Conservation (phyloP, 2,888 invertebrate genomes). For the Tipula confusa region DNA sequence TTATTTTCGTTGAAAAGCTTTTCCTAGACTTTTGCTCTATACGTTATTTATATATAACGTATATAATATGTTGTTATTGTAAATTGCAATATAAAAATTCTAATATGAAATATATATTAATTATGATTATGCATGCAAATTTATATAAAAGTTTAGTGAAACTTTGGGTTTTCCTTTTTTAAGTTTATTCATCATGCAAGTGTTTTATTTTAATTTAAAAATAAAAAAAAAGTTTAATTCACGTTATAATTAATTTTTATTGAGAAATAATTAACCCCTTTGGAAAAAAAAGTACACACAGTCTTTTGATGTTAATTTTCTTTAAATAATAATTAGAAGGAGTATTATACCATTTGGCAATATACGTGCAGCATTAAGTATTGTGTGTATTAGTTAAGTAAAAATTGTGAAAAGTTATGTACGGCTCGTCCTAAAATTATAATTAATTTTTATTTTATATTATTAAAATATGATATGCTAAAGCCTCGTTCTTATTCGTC, state of each 20-base stretch:
- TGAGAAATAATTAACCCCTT: background rate
- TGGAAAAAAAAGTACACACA: background rate
- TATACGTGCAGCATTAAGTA: no score
- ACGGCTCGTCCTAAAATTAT: no score
- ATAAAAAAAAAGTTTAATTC: slow-evolving; percentile 13
- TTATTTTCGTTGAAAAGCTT: background rate
- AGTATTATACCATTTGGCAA: background rate
- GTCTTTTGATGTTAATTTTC: background rate
- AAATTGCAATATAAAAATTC: background rate
- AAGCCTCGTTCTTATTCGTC: no score
- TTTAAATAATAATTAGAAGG: background rate
- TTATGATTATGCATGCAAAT: background rate
- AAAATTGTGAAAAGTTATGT: no score
- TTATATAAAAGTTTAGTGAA: background rate
- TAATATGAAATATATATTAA: background rate
- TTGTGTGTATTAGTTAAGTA: no score
- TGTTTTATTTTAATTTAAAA: background rate
- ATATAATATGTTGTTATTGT: background rate
- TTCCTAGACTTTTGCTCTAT: no score
- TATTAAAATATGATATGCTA: no score
- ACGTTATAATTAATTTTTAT: slow-evolving; percentile 8
- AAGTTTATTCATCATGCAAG: background rate
- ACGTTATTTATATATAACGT: background rate
- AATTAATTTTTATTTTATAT: no score
- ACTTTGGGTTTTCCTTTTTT: background rate